phyloP scores from a whole-genome alignment of 2,888 invertebrate species.

The Terebella lapidaria region DNA sequence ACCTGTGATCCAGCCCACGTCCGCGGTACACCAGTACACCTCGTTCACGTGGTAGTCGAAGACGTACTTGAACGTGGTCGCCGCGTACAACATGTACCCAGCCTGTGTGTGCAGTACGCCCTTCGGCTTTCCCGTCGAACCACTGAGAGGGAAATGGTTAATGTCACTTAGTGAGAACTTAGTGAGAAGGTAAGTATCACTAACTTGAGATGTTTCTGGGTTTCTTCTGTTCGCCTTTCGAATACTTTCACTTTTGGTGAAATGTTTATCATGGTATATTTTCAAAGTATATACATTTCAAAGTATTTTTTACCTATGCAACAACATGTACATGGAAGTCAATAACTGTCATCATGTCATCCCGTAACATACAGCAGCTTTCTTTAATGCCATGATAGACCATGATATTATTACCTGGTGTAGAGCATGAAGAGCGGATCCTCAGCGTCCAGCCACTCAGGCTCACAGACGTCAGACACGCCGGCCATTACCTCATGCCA shows the following conservation, averaged over 20 bases:
- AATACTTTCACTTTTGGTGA: no score
- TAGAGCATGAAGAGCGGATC: slow-evolving; percentile 97
- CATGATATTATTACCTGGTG: slow-evolving; percentile 78
- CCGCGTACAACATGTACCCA: slow-evolving; percentile 89
- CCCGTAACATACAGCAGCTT: no score
- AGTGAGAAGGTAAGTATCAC: no score
- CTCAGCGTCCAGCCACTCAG: slow-evolving; percentile 93
- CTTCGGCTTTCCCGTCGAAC: slow-evolving; percentile 97
- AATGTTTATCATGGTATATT: no score
- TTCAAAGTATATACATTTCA: no score
- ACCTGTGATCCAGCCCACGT: slow-evolving; percentile 67
- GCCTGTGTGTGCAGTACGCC: slow-evolving; percentile 93
- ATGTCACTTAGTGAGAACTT: no score
- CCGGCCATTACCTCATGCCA: slow-evolving; percentile 83
- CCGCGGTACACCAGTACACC: slow-evolving; percentile 55
- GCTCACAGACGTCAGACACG: slow-evolving; percentile 76
- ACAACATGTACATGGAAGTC: no score
- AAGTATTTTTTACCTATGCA: no score
- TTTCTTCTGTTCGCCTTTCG: no score
- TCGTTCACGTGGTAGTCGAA: slow-evolving; percentile 67
- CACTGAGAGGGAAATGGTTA: slow-evolving; percentile 55
- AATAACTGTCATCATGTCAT: no score
- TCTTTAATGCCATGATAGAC: no score
- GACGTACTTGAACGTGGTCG: slow-evolving; percentile 86
- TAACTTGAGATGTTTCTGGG: no score